Evolutionary conservation across 1,140 invertebrate species (phyloP).

Genomic region (Mamestra configurata): DNA sequence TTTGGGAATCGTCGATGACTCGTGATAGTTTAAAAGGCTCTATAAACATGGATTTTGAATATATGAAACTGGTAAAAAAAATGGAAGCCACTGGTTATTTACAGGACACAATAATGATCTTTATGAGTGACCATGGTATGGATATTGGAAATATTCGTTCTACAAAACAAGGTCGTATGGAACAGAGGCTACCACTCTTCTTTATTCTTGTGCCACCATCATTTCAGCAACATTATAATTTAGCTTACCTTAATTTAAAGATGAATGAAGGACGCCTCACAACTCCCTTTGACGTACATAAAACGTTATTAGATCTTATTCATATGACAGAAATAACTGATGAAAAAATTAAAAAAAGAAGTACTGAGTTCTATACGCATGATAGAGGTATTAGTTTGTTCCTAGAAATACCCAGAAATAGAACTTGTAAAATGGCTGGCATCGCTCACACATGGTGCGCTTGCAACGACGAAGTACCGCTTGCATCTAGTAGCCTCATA

Average conservation of each 20-base stretch:
- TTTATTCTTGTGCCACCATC: conserved; percentile 92
- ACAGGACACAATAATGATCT: conserved; percentile 91
- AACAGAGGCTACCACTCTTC: conserved; percentile 96
- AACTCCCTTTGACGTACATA: conserved; percentile 94
- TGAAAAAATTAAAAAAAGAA: conserved; percentile 64
- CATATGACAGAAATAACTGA: conserved; percentile 68
- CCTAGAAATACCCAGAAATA: conserved; percentile 89
- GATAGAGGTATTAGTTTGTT: conserved; percentile 92
- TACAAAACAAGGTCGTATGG: conserved; percentile 95
- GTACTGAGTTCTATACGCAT: conserved; percentile 54
- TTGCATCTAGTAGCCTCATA: neutral
- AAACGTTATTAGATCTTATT: conserved; percentile 87
- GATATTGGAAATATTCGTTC: conserved; percentile 91
- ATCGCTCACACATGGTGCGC: conserved; percentile 95
- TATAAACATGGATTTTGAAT: conserved; percentile 89
- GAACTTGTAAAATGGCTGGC: conserved; percentile 92
- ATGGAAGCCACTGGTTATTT: conserved; percentile 88
- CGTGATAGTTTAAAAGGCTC: conserved; percentile 92
- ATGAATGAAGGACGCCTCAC: conserved; percentile 93
- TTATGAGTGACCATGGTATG: conserved; percentile 97
- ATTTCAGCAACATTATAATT: conserved; percentile 90
- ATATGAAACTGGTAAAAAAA: conserved; percentile 74
- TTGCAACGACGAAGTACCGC: conserved; percentile 87
- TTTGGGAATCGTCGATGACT: conserved; percentile 92
- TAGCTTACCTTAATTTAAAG: conserved; percentile 90